A percentile compares a stretch with the other conserved stretches of the same genome.
These are phyloP conservation scores for Sebastiscus albofasciatus DNA, from an alignment of 2,797 vertebrate species.

Conservation along the genomic window DNA sequence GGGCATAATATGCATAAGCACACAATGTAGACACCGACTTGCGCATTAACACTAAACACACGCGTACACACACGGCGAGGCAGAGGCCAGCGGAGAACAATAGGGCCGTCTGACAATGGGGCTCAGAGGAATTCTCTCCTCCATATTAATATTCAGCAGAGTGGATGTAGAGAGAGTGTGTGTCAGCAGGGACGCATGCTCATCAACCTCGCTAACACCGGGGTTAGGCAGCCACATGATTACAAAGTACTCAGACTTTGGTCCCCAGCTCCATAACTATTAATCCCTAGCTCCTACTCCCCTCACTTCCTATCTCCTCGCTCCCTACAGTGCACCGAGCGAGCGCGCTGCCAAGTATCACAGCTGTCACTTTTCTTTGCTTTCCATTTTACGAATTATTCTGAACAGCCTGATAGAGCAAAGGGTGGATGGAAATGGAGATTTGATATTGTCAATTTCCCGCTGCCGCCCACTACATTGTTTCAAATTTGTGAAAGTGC, in stretches of 20 bases:
- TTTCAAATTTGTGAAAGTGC: slow-evolving; percentile 33
- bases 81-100: slow-evolving; percentile 78
- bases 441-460: slow-evolving; percentile 53
- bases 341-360: slow-evolving; percentile 59
- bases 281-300: slow-evolving; percentile 67
- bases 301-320: slow-evolving; percentile 58
- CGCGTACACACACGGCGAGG: slow-evolving; percentile 31
- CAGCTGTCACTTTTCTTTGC: slow-evolving; percentile 75
- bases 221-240: slow-evolving; percentile 77
- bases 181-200: slow-evolving; percentile 77
- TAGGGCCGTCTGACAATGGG: slow-evolving; percentile 75
- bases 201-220: slow-evolving; percentile 78
- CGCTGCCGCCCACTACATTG: slow-evolving; percentile 7
- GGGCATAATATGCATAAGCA: slow-evolving; percentile 74
- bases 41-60: slow-evolving; percentile 63
- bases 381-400: slow-evolving; percentile 64
- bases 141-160: slow-evolving; percentile 80
- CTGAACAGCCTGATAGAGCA: slow-evolving; percentile 53
- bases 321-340: slow-evolving; percentile 43
- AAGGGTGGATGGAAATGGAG: slow-evolving; percentile 48
- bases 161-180: slow-evolving; percentile 67
- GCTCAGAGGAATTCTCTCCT: slow-evolving; percentile 75
- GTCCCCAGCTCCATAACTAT: slow-evolving; percentile 68
- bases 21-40: slow-evolving; percentile 61
- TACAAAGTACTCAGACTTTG: slow-evolving; percentile 77